Evolutionary conservation across 2,888 invertebrate genomes (phyloP).

Genomic region (Lobophora halterata): DNA sequence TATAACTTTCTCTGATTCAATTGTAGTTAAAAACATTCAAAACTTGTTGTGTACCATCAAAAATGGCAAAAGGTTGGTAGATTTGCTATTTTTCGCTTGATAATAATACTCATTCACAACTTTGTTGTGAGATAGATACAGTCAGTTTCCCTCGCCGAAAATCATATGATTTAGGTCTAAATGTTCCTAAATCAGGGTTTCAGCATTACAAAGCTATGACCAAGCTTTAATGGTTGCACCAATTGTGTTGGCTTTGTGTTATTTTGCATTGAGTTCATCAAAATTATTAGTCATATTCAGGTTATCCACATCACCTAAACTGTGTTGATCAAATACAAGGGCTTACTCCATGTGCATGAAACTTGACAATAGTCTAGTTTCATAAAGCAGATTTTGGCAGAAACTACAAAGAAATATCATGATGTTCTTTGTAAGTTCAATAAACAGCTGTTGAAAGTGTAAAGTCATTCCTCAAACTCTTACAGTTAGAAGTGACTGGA

Average conservation of each 20-base stretch:
- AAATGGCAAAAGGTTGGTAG: conserved; percentile 50
- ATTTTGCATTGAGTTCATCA: no score
- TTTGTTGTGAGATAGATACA: conserved; percentile 16
- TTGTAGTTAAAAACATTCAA: conserved; percentile 26
- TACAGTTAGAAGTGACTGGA: neutral
- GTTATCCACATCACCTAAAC: conserved; percentile 7
- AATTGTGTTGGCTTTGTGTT: no score
- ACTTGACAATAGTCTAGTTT: no score
- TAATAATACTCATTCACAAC: conserved; percentile 4
- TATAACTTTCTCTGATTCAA: conserved; percentile 48
- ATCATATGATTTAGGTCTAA: conserved; percentile 2
- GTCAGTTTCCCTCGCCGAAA: conserved; percentile 25
- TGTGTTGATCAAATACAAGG: no score
- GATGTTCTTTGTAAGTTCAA: no score
- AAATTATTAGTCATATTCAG: neutral
- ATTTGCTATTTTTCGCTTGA: conserved; percentile 7
- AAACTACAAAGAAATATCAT: conserved; percentile 13
- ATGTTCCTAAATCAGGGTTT: no score
- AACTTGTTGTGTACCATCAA: conserved; percentile 26
- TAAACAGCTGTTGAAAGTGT: no score
- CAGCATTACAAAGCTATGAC: no score
- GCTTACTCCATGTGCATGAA: no score
- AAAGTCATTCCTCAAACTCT: conserved; percentile 1
- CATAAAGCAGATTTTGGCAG: no score
- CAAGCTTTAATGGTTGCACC: no score